Conservation (phyloP, 2,797 vertebrate genomes). For the Bradypodion ventrale region DNA sequence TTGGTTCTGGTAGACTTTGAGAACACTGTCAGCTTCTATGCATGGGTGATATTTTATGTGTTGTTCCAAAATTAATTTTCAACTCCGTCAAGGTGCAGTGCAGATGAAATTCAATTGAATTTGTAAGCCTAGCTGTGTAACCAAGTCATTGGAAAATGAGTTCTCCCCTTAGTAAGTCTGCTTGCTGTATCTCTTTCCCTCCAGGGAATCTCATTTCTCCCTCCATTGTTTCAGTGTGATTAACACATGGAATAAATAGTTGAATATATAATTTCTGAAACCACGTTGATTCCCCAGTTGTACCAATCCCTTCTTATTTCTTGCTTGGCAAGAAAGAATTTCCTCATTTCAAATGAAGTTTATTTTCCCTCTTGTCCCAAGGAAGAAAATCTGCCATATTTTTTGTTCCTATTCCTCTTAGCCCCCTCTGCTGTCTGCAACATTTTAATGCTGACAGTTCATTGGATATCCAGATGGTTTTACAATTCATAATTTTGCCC, state of each 20-base stretch:
- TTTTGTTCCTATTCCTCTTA: neutral
- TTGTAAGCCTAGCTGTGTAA: neutral
- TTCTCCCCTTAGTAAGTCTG: fast-evolving
- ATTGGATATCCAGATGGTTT: neutral
- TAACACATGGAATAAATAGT: neutral
- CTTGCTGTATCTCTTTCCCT: fast-evolving
- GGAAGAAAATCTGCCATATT: neutral
- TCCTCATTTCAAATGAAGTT: neutral
- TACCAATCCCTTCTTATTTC: neutral
- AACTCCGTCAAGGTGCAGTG: neutral
- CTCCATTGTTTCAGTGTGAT: neutral
- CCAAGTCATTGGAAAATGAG: neutral
- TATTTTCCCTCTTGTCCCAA: neutral
- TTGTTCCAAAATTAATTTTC: slow-evolving; percentile 9
- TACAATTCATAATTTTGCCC: neutral
- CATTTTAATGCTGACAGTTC: neutral
- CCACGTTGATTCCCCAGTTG: neutral
- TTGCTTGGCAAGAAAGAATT: neutral
- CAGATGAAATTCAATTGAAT: neutral
- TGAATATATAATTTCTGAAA: neutral
- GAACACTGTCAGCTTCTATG: neutral
- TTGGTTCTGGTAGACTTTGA: neutral
- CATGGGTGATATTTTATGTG: neutral
- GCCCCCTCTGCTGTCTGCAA: neutral
- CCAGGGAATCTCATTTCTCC: neutral